A percentile compares a stretch with the other conserved stretches of the same genome.
Conservation (phyloP, 1,140 invertebrate species). For the Asbolus verrucosus region DNA sequence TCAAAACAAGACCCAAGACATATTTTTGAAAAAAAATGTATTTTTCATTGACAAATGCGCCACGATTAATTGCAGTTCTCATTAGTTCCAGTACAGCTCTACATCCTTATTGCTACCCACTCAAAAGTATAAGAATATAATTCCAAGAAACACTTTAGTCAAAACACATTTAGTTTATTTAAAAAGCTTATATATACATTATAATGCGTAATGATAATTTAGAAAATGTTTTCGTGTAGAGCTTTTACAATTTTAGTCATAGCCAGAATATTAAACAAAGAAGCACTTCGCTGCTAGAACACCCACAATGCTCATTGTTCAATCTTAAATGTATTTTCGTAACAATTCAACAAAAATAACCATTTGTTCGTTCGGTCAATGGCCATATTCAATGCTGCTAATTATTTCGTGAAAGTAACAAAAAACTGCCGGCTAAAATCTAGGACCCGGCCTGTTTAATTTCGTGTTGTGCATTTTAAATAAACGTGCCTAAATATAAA, state of each 20-base stretch:
- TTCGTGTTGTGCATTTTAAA: slow-evolving; percentile 30
- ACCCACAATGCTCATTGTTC: slow-evolving; percentile 7
- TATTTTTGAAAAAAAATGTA: no score
- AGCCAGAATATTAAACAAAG: neutral
- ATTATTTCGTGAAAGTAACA: slow-evolving; percentile 2
- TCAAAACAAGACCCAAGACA: no score
- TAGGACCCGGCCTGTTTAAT: slow-evolving; percentile 17
- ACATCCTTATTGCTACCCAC: slow-evolving; percentile 21
- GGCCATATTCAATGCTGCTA: slow-evolving; percentile 20
- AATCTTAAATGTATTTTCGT: slow-evolving; percentile 12
- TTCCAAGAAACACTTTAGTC: slow-evolving; percentile 5
- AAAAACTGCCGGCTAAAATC: neutral
- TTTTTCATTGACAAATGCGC: no score
- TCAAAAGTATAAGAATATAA: slow-evolving; percentile 6
- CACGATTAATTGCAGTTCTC: slow-evolving; percentile 9
- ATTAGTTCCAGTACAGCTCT: slow-evolving; percentile 22
- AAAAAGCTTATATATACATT: slow-evolving; percentile 16
- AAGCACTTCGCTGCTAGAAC: neutral
- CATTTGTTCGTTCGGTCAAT: slow-evolving; percentile 10
- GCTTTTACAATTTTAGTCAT: no score
- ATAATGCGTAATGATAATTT: slow-evolving; percentile 10
- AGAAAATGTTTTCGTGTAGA: no score
- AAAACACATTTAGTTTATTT: slow-evolving; percentile 16
- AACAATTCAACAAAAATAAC: slow-evolving; percentile 3
- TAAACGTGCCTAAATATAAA: slow-evolving; percentile 13